These are phyloP conservation scores for Platycheirus albimanus DNA, from an alignment of 2,888 invertebrate species.

Conservation along the genomic window DNA sequence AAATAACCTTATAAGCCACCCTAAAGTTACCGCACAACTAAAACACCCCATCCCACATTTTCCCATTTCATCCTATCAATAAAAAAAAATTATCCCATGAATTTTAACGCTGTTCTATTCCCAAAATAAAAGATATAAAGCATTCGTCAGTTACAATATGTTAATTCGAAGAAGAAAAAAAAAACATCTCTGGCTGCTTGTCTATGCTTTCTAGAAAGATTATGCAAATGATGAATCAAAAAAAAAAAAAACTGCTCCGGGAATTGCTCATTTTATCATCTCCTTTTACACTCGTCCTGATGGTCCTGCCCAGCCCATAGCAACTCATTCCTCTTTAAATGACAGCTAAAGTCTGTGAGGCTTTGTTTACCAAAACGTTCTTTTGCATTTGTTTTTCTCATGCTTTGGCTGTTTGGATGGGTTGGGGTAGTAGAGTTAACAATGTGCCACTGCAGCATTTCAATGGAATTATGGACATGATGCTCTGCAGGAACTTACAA, in stretches of 20 bases:
- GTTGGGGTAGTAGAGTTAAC: conserved; percentile 9
- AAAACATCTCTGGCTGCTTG: conserved; percentile 12
- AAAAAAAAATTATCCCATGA: not conserved
- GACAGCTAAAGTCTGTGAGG: conserved; percentile 2
- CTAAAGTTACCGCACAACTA: too few species aligned
- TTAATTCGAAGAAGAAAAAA: conserved; percentile 47
- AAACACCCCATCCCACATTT: too few species aligned
- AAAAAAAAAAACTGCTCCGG: conserved; percentile 22
- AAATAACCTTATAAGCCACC: not conserved
- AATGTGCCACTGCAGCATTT: conserved; percentile 38
- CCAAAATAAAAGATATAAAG: not conserved
- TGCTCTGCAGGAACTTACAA: conserved; percentile 53
- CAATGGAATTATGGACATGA: conserved; percentile 56
- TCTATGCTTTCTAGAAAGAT: conserved; percentile 44
- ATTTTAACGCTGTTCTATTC: not conserved
- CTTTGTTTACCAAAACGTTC: conserved; percentile 11
- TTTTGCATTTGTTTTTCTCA: not conserved
- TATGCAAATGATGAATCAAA: conserved; percentile 59
- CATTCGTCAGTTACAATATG: conserved; percentile 34
- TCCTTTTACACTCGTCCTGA: not conserved
- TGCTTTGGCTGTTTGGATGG: not conserved
- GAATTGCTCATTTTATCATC: conserved; percentile 32
- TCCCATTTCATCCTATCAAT: not conserved
- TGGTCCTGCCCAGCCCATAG: not conserved
- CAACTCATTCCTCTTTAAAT: not conserved